phyloP scores from a whole-genome alignment of 2,888 invertebrate genomes.

The Epistrophe grossulariae region DNA sequence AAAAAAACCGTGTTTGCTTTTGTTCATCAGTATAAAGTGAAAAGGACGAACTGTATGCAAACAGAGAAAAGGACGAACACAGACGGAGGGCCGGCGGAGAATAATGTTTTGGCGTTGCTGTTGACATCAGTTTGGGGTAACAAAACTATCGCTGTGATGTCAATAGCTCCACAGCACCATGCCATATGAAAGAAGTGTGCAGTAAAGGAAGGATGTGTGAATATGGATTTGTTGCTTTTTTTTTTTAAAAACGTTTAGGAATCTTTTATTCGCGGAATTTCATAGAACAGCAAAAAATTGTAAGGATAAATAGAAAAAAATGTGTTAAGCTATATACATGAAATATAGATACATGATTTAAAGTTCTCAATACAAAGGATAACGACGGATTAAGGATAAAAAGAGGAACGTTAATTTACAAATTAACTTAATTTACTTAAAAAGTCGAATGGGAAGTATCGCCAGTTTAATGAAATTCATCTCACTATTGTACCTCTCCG shows the following conservation, averaged over 20 bases:
- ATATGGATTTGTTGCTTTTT: constrained; percentile 28
- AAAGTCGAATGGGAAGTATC: no score
- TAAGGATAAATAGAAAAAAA: not conserved
- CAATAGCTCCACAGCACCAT: constrained; percentile 33
- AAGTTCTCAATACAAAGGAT: not conserved
- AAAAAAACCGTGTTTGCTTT: constrained; percentile 37
- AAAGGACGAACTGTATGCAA: constrained; percentile 2
- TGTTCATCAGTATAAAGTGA: constrained; percentile 35
- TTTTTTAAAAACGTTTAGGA: constrained; percentile 41
- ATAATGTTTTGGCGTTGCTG: constrained; percentile 40
- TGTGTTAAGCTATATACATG: not conserved
- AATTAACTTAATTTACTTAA: no score
- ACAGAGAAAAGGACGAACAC: constrained; percentile 14
- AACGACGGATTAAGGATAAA: not conserved
- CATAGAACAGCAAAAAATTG: constrained; percentile 10
- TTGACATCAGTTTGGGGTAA: constrained; percentile 64
- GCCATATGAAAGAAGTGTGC: constrained; percentile 12
- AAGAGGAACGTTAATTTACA: no score
- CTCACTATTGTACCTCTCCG: no score
- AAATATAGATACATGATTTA: not conserved
- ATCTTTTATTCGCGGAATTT: constrained; percentile 38
- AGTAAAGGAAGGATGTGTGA: constrained; percentile 14
- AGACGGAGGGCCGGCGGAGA: constrained; percentile 12
- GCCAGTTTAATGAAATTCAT: no score
- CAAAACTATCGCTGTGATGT: constrained; percentile 56